phyloP scores from a whole-genome alignment of 2,797 vertebrate genomes.

The Apogon talboti region DNA sequence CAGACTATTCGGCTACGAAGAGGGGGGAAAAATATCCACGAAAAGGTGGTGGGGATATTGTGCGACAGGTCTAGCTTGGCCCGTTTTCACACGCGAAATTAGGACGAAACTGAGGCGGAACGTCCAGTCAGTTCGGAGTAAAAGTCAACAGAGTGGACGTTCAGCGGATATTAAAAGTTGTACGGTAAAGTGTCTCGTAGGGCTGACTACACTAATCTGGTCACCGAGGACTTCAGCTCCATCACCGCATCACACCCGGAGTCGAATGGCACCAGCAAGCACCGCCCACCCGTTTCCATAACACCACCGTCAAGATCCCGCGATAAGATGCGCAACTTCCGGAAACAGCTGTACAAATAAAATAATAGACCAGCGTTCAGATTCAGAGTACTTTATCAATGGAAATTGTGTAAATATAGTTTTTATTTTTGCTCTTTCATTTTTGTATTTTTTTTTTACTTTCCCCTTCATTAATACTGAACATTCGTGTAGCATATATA shows the following conservation, averaged over 20 bases:
- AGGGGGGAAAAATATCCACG: not conserved
- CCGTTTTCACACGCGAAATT: constrained; percentile 29
- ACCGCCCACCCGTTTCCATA: constrained; percentile 68
- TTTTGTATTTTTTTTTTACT: no score
- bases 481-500: no score
- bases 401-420: no score
- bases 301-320: constrained; percentile 36
- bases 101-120: not conserved
- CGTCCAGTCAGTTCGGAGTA: not conserved
- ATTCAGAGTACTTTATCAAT: no score
- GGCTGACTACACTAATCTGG: constrained; percentile 27
- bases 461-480: no score
- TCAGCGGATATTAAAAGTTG: constrained; percentile 52
- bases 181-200: constrained; percentile 16
- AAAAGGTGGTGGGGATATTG: constrained; percentile 45
- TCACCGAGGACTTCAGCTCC: constrained; percentile 53
- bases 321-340: not conserved
- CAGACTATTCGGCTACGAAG: constrained; percentile 38
- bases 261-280: constrained; percentile 59
- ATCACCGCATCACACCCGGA: constrained; percentile 53
- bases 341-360: constrained; percentile 50
- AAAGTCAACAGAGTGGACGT: not conserved
- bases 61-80: constrained; percentile 64
- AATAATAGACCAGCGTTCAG: constrained; percentile 13
- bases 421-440: no score